Evolutionary conservation across 2,888 invertebrate species (phyloP), one percentile per base, ranked within the genome.

Genomic region (Coronaproctus castanopsis): DNA sequence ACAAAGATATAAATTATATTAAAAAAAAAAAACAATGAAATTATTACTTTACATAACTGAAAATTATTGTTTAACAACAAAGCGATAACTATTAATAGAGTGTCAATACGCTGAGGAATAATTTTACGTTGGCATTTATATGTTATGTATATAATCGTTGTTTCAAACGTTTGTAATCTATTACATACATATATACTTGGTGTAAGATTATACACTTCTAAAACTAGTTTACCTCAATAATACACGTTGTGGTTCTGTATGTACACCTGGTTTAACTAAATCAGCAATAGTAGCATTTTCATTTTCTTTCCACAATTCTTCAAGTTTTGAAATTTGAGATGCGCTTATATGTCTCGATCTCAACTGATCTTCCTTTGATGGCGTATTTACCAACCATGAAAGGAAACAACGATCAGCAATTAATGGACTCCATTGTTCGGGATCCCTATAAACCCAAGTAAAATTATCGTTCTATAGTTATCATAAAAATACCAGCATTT

Each of bases 251-350:
- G 97, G 96, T 70, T 98, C 97, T 67, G 95, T 93, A 71, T 97
- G 97, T 0, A 96, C 87, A 0, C 97, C 97, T 0, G 97, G 97
- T 69, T 95, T 93, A 71, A 97, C 96, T 63, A 99, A 76, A 73
- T 99, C 98, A 72, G 96, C 95, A 69, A 98, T 88, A 5, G 93
- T 93, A 0, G 98, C 97, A 67, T 96, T 93, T 3, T 92, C 88
- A 69, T 97, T 96, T 66, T 96, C 96, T 68, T 96, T 92, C 98
- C 98, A 99, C 23, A 99, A 73, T 70, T 99, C 98, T 74, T 99
- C 98, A 48, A 99, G 77, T 67, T 95, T 93, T 67, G 93, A 92
- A 61, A 97, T 97, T 74, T 98, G 96, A 67, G 90, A 88, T 0
- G 96, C 93, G 0, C 93, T 89, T 62, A 99, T 92, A 75, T 98